Base-by-base conservation (phyloP, 2,113 vertebrate genomes). In the Anser cygnoides region DNA sequence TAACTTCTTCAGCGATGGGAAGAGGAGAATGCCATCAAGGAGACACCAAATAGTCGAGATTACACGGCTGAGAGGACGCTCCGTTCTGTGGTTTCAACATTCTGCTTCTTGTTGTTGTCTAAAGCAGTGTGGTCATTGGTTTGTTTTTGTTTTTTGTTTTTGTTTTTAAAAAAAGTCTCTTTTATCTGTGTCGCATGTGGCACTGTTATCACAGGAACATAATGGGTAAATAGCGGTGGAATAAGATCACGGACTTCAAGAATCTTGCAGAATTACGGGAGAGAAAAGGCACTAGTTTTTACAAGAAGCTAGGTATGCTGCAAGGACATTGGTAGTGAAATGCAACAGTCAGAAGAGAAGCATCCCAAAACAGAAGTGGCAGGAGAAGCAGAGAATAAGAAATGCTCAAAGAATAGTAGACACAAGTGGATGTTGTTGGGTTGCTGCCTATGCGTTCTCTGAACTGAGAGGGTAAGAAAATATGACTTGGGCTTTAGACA, bases 121-220 rank as follows among this genome's bases (percentile, higher is more conserved):
- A 19, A 86, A 77, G 61, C 71, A 85, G 61, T 21, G n/a, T 2
- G 7, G 35, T 81, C 22, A 13, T 37, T 83, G 46, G 20, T 49
- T 19, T 46, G 18, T 46, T 46, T 18, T 41, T 41, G 13, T 46
- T 49, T 49, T 44, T 44, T 17, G 10, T 41, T 41, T 46, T 49
- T 49, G 10, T 49, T 49, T 49, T 49, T 21, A 11, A 49, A 46
- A 46, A 21, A 88, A 39, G 18, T 59, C 37, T 70, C 39, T 86
- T 29, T 44, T 46, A 3, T 9, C 4, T 0, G 1, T 71, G 87
- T 72, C 26, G 29, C 35, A 4, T 80, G 17, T 1, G 3, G 25
- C 43, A 41, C 23, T 0, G 0, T 66, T 66, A 13, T 79, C 82
- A 74, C 57, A 74, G 55, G 37, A 92, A 54, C 50, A n/a, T 23